Evolutionary conservation across 1,140 invertebrate genomes (phyloP), one percentile per base, ranked within the genome.

Genomic region (Idris sp.): DNA sequence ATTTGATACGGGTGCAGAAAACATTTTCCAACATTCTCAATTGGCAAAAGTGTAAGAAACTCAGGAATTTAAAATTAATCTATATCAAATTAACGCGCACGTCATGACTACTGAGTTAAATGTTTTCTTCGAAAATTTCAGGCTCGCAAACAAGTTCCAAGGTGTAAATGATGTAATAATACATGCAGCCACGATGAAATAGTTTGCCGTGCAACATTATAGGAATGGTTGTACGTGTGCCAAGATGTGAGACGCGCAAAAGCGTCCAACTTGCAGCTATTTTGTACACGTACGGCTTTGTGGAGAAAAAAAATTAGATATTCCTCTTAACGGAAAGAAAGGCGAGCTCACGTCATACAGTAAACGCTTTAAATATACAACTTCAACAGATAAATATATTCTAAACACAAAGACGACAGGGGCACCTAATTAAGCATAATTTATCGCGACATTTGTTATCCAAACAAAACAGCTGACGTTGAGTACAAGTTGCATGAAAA

Each of bases 111-210:
- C 22, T 4, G 10, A 35, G 28, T 15, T 44, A 44, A 40, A 19
- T 40, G 35, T 46, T 71, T 71, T 46, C 25, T 41, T 8, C 38
- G 13, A 65, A 68, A 75, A 76, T 76, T 77, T 74, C 46, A 51
- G 19, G 64, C 53, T 59, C 64, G 69, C 72, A 76, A 78, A 75
- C 74, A 77, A 77, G 38, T 72, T 56, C 26, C 15, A 44, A 43
- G 72, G 58, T 59, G 67, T 76, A 76, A 79, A 77, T 59, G 59
- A 64, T 67, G 65, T 68, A 78, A 77, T 80, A 80, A 79, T 77
- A 56, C 59, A 77, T 76, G 74, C 49, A 19, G 18, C 46, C 14
- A 41, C 30, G 19, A 18, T 11, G 48, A 77, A 74, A 74, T 67
- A 62, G 71, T 69, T 74, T 71, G 10, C 25, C 49, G 30, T 19